Base-by-base conservation (phyloP, 2,797 vertebrate species). In the Urocyon cinereoargenteus region DNA sequence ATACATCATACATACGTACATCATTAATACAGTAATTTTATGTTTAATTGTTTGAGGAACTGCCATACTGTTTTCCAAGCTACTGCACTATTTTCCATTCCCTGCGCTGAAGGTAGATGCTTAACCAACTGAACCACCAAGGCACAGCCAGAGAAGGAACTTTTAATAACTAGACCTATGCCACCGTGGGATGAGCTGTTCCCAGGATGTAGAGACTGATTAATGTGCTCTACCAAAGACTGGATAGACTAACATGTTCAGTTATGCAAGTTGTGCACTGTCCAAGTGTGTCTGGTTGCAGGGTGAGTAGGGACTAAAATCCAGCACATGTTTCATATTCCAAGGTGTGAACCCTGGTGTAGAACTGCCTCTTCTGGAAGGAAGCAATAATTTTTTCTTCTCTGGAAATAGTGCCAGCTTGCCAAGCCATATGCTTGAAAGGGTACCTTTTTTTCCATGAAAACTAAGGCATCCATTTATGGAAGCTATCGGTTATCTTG, bases 391-490 rank as follows among this genome's bases (percentile, higher is more conserved):
- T 10, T 22, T 82, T 86, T 78, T 79, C 82, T 90, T 91, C 34
- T 55, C 55, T n/a, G 13, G 95, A 96, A 96, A 31, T 31, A 70
- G 1, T 70, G 40, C 81, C 59, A 90, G 18, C 26, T 94, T 77
- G 66, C n/a, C 77, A 88, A 61, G 31, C 16, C 62, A 36, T 77
- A 11, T 59, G 22, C 64, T 78, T 75, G 64, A 66, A 90, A 4
- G 3, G 19, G 19, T 8, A 51, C 62, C 77, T 49, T 40, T n/a
- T 72, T 85, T 75, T 26, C 14, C 62, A 55, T 12, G 5, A 26
- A 93, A 95, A 66, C 19, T 26, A 57, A 85, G 57, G 28, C 83
- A 75, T 31, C 84, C 75, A 40, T 8, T 86, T 79, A 55, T 15
- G 49, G 61, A 96, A 87, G 31, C 24, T 86, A 22, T 26, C 84